Evolutionary conservation across 2,888 invertebrate species (phyloP).

Genomic region (Nycteola revayana): DNA sequence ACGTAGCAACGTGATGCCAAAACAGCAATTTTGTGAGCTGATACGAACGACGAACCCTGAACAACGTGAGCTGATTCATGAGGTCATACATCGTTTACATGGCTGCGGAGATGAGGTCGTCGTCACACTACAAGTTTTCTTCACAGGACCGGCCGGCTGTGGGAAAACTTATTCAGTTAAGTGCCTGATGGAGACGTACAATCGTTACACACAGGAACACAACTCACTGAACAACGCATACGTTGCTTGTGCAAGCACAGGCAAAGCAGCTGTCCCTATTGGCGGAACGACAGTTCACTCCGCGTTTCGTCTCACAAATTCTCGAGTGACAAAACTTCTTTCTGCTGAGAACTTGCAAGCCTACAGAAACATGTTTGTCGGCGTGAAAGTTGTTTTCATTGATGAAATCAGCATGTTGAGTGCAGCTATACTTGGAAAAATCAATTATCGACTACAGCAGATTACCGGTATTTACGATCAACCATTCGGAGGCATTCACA

Average conservation of each 20-base stretch:
- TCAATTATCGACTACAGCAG: constrained; percentile 42
- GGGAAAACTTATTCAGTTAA: constrained; percentile 50
- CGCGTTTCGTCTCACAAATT: constrained; percentile 35
- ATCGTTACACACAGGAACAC: constrained; percentile 38
- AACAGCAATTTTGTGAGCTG: constrained; percentile 17
- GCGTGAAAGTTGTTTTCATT: constrained; percentile 41
- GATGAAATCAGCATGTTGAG: constrained; percentile 51
- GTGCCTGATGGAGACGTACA: constrained; percentile 56
- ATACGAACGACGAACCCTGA: constrained; percentile 27
- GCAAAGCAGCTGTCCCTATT: constrained; percentile 51
- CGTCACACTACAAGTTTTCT: constrained; percentile 25
- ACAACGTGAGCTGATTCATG: constrained; percentile 19
- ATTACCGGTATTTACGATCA: constrained; percentile 34
- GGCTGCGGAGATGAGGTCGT: constrained; percentile 14
- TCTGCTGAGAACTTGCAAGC: constrained; percentile 12
- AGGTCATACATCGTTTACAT: constrained; percentile 2
- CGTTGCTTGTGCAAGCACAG: constrained; percentile 46
- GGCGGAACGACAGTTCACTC: constrained; percentile 50
- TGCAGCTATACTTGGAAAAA: constrained; percentile 38
- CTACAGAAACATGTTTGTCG: constrained; percentile 31
- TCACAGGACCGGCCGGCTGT: constrained; percentile 42
- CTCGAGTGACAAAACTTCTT: constrained; percentile 15
- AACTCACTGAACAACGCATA: constrained; percentile 30
- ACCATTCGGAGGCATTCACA: constrained; percentile 24
- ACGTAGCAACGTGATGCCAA: neutral